Percentiles rank a stretch among this genome's conserved stretches.
Evolutionary conservation across 1,140 invertebrate genomes (phyloP).

Genomic region (Eufriesea mexicana): DNA sequence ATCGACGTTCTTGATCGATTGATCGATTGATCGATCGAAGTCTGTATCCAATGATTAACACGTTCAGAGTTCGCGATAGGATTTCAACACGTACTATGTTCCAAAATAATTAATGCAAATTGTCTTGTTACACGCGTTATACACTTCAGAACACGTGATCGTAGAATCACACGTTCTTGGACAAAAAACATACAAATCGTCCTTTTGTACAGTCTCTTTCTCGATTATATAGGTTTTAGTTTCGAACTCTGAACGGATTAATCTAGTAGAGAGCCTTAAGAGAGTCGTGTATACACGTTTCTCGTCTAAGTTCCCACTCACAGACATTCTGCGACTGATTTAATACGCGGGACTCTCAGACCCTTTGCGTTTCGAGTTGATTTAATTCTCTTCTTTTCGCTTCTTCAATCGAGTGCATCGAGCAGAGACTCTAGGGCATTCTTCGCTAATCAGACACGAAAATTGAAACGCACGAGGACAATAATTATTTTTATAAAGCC

Average conservation of each 20-base stretch:
- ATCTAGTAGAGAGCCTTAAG: background rate
- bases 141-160: too few species aligned
- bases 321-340: conserved; percentile 2
- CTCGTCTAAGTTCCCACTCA: background rate
- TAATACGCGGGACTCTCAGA: background rate
- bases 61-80: background rate
- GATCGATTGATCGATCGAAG: conserved; percentile 2
- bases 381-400: background rate
- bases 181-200: too few species aligned
- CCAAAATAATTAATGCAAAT: too few species aligned
- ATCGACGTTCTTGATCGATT: background rate
- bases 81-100: too few species aligned
- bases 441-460: conserved; percentile 1
- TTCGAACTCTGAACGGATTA: background rate
- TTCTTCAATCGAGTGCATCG: background rate
- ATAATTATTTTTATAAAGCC: conserved; percentile 34
- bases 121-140: too few species aligned
- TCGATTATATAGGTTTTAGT: too few species aligned
- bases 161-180: too few species aligned
- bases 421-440: background rate
- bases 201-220: too few species aligned
- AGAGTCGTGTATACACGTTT: conserved; percentile 4
- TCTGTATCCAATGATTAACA: background rate
- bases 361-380: conserved; percentile 2
- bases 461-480: conserved; percentile 21